These are phyloP conservation scores for Apis florea DNA, from an alignment of 1,140 invertebrate genomes.

Conservation along the genomic window DNA sequence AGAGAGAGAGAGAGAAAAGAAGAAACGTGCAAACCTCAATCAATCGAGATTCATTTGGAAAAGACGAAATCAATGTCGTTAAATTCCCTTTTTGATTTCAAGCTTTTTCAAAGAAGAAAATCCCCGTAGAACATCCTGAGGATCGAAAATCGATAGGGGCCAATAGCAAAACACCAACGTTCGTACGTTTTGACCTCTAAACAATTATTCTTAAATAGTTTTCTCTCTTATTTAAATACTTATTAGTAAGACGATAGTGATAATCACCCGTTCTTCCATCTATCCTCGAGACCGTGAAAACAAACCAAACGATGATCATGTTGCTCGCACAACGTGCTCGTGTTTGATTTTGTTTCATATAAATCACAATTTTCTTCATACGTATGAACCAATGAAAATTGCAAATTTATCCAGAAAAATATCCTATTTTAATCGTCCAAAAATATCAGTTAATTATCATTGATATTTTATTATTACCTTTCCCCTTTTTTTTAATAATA, in stretches of 20 bases:
- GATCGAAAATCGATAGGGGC: constrained; percentile 58
- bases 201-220: not conserved
- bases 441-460: not conserved
- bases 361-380: constrained; percentile 49
- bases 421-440: not conserved
- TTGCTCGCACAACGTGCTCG: constrained; percentile 47
- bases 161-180: constrained; percentile 61
- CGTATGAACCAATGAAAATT: not conserved
- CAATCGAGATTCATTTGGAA: constrained; percentile 36
- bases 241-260: not conserved
- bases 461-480: too few species aligned
- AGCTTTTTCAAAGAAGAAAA: constrained; percentile 60
- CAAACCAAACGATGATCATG: constrained; percentile 59
- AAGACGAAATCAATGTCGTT: constrained; percentile 45
- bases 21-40: constrained; percentile 57
- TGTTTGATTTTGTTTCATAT: constrained; percentile 5
- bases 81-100: constrained; percentile 62
- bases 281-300: constrained; percentile 57
- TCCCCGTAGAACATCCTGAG: constrained; percentile 41
- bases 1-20: not conserved
- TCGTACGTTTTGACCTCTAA: constrained; percentile 49
- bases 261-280: constrained; percentile 60
- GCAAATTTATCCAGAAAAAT: not conserved
- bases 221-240: not conserved
- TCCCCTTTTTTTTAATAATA: not conserved